Evolutionary conservation across 2,888 invertebrate species (phyloP).

Genomic region (Masnerella sp.): DNA sequence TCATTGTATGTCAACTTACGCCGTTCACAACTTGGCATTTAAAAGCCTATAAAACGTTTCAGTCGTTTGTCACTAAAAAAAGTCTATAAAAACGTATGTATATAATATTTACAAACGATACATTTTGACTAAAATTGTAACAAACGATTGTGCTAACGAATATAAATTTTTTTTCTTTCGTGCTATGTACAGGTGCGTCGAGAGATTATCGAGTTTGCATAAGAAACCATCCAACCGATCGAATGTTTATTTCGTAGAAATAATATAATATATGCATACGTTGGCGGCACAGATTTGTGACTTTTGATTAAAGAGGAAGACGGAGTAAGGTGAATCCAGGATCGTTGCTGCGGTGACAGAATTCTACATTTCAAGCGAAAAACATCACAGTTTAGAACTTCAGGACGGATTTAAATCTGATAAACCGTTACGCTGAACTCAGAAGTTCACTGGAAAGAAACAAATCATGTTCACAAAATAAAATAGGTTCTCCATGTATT

Average conservation of each 20-base stretch:
- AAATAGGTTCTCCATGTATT: neutral
- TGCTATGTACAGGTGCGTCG: slow-evolving; percentile 32
- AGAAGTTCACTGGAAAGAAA: slow-evolving; percentile 75
- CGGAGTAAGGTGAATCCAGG: slow-evolving; percentile 17
- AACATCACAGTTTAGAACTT: slow-evolving; percentile 74
- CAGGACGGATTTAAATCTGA: slow-evolving; percentile 69
- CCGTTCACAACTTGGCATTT: neutral
- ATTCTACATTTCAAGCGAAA: slow-evolving; percentile 61
- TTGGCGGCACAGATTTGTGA: neutral
- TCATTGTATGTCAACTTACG: slow-evolving; percentile 3
- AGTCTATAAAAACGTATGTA: slow-evolving; percentile 24
- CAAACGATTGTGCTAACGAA: slow-evolving; percentile 16
- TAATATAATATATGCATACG: neutral
- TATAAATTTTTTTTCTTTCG: neutral
- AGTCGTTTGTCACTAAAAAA: slow-evolving; percentile 23
- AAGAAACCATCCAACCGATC: slow-evolving; percentile 5
- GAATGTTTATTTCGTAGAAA: slow-evolving; percentile 7
- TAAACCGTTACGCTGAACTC: slow-evolving; percentile 75
- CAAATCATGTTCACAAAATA: neutral
- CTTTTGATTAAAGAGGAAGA: slow-evolving; percentile 39
- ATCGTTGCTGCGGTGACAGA: slow-evolving; percentile 12
- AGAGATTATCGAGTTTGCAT: neutral
- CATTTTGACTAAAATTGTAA: slow-evolving; percentile 15
- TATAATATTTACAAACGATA: slow-evolving; percentile 39
- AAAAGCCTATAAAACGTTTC: slow-evolving; percentile 16